Percentiles rank a stretch among this genome's conserved stretches.
phyloP scores from a whole-genome alignment of 2,797 vertebrate species.

The Sebastes glaucus region DNA sequence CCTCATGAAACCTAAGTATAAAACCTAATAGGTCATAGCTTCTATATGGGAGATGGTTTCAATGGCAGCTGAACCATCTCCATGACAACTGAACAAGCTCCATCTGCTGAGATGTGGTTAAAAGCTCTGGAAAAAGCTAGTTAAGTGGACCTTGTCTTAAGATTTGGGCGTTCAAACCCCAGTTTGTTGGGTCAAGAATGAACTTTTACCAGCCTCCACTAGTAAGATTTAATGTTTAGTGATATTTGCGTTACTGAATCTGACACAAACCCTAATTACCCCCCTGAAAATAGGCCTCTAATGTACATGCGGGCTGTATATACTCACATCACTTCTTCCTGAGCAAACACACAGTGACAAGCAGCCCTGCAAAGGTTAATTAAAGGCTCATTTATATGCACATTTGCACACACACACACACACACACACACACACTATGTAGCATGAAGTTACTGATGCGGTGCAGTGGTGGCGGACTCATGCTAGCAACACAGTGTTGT shows the following conservation, averaged over 20 bases:
- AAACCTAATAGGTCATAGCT: no score
- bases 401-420: not conserved
- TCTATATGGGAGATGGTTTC: not conserved
- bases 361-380: not conserved
- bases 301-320: not conserved
- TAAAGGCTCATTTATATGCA: not conserved
- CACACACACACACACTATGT: not conserved
- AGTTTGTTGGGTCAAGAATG: not conserved
- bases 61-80: not conserved
- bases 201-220: not conserved
- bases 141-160: not conserved
- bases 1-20: no score
- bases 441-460: slow-evolving; percentile 7
- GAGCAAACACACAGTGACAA: not conserved
- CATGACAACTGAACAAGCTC: not conserved
- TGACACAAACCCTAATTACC: not conserved
- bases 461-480: not conserved
- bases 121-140: not conserved
- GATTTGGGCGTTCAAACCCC: not conserved
- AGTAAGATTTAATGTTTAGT: not conserved
- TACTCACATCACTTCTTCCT: not conserved
- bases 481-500: slow-evolving; percentile 30
- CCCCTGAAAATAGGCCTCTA: not conserved
- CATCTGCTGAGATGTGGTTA: not conserved
- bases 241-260: not conserved